Conservation (phyloP, 1,140 invertebrate species). For the Gryon sp. region DNA sequence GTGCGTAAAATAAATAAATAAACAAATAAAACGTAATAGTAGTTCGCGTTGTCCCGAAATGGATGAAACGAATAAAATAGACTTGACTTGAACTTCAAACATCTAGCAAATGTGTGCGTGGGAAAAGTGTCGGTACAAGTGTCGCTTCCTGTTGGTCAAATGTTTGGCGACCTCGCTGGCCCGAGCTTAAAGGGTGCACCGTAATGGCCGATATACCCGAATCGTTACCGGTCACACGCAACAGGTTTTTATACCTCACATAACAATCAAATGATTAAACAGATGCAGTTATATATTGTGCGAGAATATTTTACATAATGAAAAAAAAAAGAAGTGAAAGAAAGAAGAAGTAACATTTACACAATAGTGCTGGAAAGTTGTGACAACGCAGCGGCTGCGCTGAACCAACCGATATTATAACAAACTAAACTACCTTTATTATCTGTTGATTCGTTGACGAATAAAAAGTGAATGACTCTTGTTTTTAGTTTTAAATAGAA, state of each 20-base stretch:
- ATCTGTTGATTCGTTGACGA: slow-evolving; percentile 74
- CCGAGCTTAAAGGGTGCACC: slow-evolving; percentile 26
- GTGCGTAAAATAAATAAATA: slow-evolving; percentile 28
- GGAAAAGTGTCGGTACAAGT: slow-evolving; percentile 17
- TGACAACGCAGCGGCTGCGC: slow-evolving; percentile 72
- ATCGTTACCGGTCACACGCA: slow-evolving; percentile 71
- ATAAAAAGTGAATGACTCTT: slow-evolving; percentile 73
- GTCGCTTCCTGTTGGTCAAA: slow-evolving; percentile 50
- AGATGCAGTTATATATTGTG: slow-evolving; percentile 79
- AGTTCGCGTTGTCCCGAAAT: neutral
- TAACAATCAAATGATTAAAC: slow-evolving; percentile 78
- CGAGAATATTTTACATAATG: slow-evolving; percentile 79
- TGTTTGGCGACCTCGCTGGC: slow-evolving; percentile 21
- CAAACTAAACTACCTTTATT: slow-evolving; percentile 74
- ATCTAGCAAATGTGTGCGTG: slow-evolving; percentile 14
- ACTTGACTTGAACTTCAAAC: neutral
- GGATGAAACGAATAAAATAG: neutral
- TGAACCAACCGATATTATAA: slow-evolving; percentile 69
- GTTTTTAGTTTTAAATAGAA: slow-evolving; percentile 56
- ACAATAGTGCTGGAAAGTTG: slow-evolving; percentile 75
- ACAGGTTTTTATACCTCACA: slow-evolving; percentile 79
- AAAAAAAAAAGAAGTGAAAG: slow-evolving; percentile 17
- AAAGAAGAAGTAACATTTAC: slow-evolving; percentile 54
- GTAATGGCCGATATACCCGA: slow-evolving; percentile 47
- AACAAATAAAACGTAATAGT: too few relatives aligned